Evolutionary conservation across 2,113 vertebrate genomes (phyloP).

Genomic region (Syrrhaptes paradoxus): DNA sequence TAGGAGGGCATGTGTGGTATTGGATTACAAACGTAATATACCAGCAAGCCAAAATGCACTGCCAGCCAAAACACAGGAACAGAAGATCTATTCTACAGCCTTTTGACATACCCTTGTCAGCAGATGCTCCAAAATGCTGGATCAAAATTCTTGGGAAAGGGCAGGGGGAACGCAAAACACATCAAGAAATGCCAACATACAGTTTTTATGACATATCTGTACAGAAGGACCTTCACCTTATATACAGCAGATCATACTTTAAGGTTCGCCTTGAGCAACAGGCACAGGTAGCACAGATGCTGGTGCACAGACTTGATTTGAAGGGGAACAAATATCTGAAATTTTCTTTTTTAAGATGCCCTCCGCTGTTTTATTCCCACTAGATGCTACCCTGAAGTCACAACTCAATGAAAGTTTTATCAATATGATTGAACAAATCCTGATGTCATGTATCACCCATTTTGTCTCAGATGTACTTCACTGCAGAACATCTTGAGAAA

Average conservation of each 20-base stretch:
- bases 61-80: conserved; percentile 28
- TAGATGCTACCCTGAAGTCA: neutral
- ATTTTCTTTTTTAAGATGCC: neutral
- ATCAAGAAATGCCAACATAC: neutral
- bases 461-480: neutral
- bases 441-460: neutral
- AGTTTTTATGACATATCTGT: neutral
- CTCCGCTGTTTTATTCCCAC: neutral
- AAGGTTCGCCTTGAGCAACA: neutral
- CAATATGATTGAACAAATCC: neutral
- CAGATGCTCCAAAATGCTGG: neutral
- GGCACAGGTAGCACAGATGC: neutral
- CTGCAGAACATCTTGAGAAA: neutral
- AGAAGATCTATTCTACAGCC: neutral
- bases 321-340: neutral
- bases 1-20: neutral
- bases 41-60: neutral
- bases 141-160: neutral
- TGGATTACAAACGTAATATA: conserved; percentile 32
- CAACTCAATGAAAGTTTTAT: neutral
- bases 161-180: neutral
- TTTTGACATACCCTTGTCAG: neutral
- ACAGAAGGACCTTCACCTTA: neutral
- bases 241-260: neutral
- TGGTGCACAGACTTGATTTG: neutral